Evolutionary conservation across 2,888 invertebrate species (phyloP), one percentile per base, ranked within the genome.

Genomic region (Blastobasis lacticolella): DNA sequence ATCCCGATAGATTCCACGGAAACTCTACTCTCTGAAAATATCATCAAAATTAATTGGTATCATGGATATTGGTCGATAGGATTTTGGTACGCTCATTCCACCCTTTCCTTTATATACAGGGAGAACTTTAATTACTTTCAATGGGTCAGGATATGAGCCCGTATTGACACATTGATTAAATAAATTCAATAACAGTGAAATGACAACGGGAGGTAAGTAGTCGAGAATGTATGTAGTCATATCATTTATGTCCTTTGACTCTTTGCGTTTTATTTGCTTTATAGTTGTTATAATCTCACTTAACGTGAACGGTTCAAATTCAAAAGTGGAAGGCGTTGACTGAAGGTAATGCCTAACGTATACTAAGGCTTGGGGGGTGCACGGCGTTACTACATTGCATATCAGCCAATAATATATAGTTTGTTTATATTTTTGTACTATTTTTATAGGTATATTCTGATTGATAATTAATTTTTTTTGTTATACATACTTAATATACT

Each of bases 81-180:
- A 23, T 9, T 49, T 48, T 4, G 38, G 10, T n/a, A 42, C 4
- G 8, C 38, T 38, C 49, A 49, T 48, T 37, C 42, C 48, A 5
- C 48, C 51, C 37, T 51, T 48, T 0, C 48, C 48, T 40, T 51
- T 51, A 40, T 48, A 51, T 6, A 48, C 45, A 7, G 51, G 51
- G 36, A 48, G 51, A 5, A 51, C 41, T 38, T 51, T 51, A 36
- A 51, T 45, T 6, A 37, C 5, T 37, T 48, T 48, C 4, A 48
- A 40, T 5, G 37, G 8, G n/a, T 42, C 6, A 1, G 48, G 48
- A 38, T 48, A 48, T 9, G 23, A 42, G 10, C 48, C 48, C 6
- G 5, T 8, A 23, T 36, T 5, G 5, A 48, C 10, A 42, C 48
- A 48, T 9, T 41, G 36, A 37, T 48, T 48, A 48, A 48, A 42